phyloP scores from a whole-genome alignment of 1,140 invertebrate species.

The Stenopsyche tienmushanensis region DNA sequence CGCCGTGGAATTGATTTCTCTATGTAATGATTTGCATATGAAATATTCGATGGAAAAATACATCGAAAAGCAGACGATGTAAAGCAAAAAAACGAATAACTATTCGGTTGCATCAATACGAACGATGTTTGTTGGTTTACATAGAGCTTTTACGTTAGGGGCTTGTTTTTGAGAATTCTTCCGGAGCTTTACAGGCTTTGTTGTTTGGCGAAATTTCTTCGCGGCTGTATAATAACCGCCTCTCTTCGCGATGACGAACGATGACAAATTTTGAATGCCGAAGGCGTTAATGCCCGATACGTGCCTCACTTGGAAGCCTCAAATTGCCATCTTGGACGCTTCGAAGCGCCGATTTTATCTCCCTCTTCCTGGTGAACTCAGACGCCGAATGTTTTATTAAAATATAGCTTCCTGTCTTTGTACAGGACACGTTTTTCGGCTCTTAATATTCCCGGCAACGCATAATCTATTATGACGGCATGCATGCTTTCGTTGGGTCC shows the following conservation, averaged over 20 bases:
- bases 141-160: too few relatives aligned
- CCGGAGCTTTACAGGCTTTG: too few relatives aligned
- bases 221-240: too few relatives aligned
- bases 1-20: constrained; percentile 38
- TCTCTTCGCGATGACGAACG: constrained; percentile 1
- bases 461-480: constrained; percentile 2
- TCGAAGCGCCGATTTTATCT: constrained; percentile 31
- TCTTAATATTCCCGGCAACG: constrained; percentile 15
- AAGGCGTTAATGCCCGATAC: constrained; percentile 19
- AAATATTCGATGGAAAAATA: constrained; percentile 1
- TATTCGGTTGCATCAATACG: too few relatives aligned
- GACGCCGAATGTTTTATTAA: constrained; percentile 35
- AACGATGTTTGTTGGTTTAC: too few relatives aligned
- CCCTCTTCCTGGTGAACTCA: constrained; percentile 35
- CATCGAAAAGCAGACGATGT: not conserved
- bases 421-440: constrained; percentile 3
- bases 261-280: constrained; percentile 28
- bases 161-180: too few relatives aligned
- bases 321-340: constrained; percentile 5
- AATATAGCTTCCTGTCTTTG: constrained; percentile 34
- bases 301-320: constrained; percentile 2
- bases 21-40: constrained; percentile 37
- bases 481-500: not conserved
- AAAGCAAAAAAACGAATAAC: not conserved
- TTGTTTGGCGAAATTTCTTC: too few relatives aligned